Conservation (phyloP, 2,113 vertebrate species). For the Poecile atricapillus region DNA sequence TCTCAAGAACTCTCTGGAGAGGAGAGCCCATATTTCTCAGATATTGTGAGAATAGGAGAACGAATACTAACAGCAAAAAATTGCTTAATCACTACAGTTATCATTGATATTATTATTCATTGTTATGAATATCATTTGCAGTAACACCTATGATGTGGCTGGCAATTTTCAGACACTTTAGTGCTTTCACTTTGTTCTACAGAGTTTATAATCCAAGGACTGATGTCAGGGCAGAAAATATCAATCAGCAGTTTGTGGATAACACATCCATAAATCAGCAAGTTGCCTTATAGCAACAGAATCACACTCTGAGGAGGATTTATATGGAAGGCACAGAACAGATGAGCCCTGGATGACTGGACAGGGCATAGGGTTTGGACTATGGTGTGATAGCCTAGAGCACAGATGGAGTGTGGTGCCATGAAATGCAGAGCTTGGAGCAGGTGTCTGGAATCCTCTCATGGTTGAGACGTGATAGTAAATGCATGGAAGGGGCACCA, state of each 20-base stretch:
- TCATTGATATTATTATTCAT: background rate
- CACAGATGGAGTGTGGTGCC: background rate
- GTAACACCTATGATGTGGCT: background rate
- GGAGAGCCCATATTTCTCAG: background rate
- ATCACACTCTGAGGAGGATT: background rate
- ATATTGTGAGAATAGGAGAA: background rate
- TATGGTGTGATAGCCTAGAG: background rate
- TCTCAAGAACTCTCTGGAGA: background rate
- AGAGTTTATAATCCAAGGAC: background rate
- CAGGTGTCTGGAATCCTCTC: background rate
- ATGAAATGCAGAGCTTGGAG: background rate
- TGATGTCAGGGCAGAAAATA: background rate
- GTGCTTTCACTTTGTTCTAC: background rate
- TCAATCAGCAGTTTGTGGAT: background rate
- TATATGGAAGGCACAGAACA: background rate
- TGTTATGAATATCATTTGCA: background rate
- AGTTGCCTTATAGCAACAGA: background rate
- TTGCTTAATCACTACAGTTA: background rate
- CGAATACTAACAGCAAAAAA: background rate
- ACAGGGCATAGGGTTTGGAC: background rate
- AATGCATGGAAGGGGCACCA: background rate
- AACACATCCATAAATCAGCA: background rate
- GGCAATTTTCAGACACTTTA: background rate
- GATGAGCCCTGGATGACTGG: background rate
- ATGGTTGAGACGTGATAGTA: fast-evolving